Conservation (phyloP, 1,140 invertebrate genomes). For the Himalopsyche phryganea region DNA sequence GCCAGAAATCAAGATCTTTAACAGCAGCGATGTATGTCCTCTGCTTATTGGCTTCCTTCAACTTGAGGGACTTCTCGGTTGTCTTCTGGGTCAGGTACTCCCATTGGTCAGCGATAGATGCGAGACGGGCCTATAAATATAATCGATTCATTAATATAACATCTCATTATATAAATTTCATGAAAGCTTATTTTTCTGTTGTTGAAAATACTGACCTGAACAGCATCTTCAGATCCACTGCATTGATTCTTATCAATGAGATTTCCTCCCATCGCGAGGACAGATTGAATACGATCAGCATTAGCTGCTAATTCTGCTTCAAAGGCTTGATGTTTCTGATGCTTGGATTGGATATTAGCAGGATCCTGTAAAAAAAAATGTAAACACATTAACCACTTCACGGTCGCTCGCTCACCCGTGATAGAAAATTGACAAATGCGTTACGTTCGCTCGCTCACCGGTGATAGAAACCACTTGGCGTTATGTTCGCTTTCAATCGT, state of each 20-base stretch:
- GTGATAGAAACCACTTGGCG: no score
- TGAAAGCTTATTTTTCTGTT: no score
- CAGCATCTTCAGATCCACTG: conserved; percentile 88
- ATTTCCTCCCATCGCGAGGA: conserved; percentile 94
- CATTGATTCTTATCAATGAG: conserved; percentile 91
- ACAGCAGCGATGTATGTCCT: conserved; percentile 98
- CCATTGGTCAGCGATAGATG: conserved; percentile 97
- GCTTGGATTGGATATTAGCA: conserved; percentile 91
- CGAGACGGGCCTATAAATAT: conserved; percentile 62
- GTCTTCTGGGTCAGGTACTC: conserved; percentile 97
- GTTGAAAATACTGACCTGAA: conserved; percentile 57
- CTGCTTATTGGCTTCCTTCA: conserved; percentile 99
- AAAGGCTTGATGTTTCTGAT: conserved; percentile 99
- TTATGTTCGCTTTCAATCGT: no score
- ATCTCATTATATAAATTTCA: conserved; percentile 1
- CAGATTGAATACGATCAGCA: conserved; percentile 93
- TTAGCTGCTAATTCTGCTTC: conserved; percentile 98
- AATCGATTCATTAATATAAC: background rate
- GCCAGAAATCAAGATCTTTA: conserved; percentile 99
- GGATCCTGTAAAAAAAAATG: conserved; percentile 56
- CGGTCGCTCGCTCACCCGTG: no score
- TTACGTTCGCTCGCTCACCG: no score
- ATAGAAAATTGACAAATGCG: no score
- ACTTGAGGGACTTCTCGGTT: conserved; percentile 93
- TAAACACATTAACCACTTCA: no score